A percentile compares a stretch with the other conserved stretches of the same genome.
phyloP scores from a whole-genome alignment of 2,797 vertebrate genomes.

The Furcifer pardalis region DNA sequence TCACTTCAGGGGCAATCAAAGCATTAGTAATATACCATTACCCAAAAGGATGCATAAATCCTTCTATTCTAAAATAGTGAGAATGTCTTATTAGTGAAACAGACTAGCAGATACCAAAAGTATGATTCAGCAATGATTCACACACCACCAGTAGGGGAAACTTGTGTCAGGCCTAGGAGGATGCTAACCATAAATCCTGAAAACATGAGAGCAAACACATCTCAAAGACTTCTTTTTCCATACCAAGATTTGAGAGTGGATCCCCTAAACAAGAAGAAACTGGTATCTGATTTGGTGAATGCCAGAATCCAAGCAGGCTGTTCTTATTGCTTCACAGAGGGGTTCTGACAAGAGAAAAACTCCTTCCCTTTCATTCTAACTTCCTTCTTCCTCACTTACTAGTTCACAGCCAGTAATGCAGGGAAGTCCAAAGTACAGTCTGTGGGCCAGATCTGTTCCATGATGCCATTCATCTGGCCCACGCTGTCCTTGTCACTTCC shows the following conservation, averaged over 20 bases:
- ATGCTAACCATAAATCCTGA: neutral
- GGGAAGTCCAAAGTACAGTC: too few species aligned
- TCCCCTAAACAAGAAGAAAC: neutral
- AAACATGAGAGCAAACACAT: neutral
- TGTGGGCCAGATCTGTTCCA: too few species aligned
- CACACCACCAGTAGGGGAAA: too few species aligned
- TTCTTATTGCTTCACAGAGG: neutral
- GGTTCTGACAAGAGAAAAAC: neutral
- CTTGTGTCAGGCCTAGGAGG: neutral
- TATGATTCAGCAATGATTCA: neutral
- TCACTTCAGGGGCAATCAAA: neutral
- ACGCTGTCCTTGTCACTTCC: too few species aligned
- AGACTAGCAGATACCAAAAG: neutral
- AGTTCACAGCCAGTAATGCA: too few species aligned
- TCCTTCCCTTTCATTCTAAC: too few species aligned
- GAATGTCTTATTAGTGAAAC: neutral
- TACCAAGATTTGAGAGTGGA: neutral
- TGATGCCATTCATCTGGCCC: too few species aligned
- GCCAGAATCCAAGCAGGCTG: neutral
- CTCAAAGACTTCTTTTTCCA: neutral
- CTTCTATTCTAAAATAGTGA: neutral
- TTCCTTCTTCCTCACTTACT: too few species aligned
- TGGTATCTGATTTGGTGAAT: neutral
- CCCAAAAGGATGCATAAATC: neutral
- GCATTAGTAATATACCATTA: neutral